Conservation (phyloP, 2,113 vertebrate genomes). For the Anhinga rufa region DNA sequence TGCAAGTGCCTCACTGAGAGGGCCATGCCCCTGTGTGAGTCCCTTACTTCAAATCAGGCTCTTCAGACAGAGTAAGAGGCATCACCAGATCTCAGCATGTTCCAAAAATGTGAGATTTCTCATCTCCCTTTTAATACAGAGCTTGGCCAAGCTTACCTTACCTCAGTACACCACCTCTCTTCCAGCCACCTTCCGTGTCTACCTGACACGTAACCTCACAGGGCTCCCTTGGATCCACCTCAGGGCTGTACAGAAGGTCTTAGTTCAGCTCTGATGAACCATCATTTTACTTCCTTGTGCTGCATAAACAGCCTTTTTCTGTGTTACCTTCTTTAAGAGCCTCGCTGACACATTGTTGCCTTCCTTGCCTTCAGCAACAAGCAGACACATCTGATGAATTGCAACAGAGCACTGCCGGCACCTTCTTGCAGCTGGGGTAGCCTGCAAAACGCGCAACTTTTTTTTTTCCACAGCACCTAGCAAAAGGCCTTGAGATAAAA, state of each 20-base stretch:
- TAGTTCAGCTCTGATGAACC: neutral
- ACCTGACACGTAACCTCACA: accelerated
- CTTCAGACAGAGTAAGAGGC: neutral
- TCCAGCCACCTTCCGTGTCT: neutral
- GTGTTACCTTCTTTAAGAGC: neutral
- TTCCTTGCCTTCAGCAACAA: neutral
- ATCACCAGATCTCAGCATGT: neutral
- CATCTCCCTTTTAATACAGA: neutral
- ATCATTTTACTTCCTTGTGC: neutral
- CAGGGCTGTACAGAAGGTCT: neutral
- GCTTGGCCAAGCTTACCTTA: neutral
- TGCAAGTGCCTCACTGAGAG: neutral
- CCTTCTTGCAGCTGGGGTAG: neutral
- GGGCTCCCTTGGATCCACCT: neutral
- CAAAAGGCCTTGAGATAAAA: neutral
- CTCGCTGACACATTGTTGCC: neutral
- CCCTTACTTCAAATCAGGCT: neutral
- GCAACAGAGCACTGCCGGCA: neutral
- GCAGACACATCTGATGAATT: neutral
- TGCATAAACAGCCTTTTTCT: neutral
- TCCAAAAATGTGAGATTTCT: neutral
- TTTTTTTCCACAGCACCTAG: neutral
- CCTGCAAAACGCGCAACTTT: accelerated
- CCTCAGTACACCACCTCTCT: neutral
- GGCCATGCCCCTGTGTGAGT: accelerated